A percentile compares a stretch with the other conserved stretches of the same genome.
phyloP scores from a whole-genome alignment of 1,140 invertebrate species.

The Drosophila cardini region DNA sequence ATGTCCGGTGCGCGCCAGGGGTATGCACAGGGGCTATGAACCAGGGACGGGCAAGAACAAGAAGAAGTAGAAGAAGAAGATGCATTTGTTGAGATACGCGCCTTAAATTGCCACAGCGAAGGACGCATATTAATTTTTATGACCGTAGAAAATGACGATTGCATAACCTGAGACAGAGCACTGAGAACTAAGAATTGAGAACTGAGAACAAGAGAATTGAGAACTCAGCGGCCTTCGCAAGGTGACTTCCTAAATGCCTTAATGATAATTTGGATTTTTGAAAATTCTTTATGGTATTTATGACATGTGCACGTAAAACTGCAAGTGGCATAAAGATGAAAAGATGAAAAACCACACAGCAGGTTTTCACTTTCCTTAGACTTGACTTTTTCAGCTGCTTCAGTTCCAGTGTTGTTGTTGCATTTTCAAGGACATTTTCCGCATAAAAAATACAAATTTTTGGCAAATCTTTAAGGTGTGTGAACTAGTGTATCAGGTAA shows the following conservation, averaged over 20 bases:
- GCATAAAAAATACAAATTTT: conserved; percentile 58
- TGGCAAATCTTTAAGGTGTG: conserved; percentile 47
- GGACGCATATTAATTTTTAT: conserved; percentile 85
- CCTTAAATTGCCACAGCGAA: conserved; percentile 74
- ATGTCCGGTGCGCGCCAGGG: conserved; percentile 51
- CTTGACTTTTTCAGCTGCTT: not conserved
- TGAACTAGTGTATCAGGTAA: conserved; percentile 42
- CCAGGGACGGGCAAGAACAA: conserved; percentile 27
- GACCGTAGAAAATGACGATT: conserved; percentile 78
- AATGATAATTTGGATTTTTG: conserved; percentile 46
- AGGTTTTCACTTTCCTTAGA: conserved; percentile 69
- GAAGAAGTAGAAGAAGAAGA: conserved; percentile 47
- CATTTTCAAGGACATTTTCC: conserved; percentile 70
- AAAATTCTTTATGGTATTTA: conserved; percentile 56
- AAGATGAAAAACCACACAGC: conserved; percentile 49
- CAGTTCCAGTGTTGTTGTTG: conserved; percentile 52
- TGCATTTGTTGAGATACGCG: conserved; percentile 71
- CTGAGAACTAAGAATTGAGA: not conserved
- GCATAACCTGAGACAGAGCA: conserved; percentile 60
- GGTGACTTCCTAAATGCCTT: conserved; percentile 76
- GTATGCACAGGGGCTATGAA: not conserved
- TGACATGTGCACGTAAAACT: conserved; percentile 59
- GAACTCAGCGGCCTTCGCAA: conserved; percentile 48
- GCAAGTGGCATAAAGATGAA: conserved; percentile 55
- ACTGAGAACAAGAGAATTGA: not conserved